These are phyloP conservation scores for Globia sparganii DNA, from an alignment of 2,888 invertebrate genomes.

Conservation along the genomic window DNA sequence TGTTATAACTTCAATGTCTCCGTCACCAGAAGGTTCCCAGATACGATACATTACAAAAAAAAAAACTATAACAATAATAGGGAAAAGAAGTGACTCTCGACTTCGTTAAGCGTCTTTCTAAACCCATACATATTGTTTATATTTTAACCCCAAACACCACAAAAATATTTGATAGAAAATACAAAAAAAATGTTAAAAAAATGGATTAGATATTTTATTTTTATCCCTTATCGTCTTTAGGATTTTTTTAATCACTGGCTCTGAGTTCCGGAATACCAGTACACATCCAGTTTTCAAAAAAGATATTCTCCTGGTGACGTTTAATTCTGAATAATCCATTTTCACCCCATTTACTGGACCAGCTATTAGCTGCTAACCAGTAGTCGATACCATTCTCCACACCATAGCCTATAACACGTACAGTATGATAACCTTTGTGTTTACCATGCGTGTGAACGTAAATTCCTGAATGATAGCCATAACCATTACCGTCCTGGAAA, in stretches of 20 bases:
- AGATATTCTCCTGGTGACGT: neutral
- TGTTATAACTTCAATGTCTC: no score
- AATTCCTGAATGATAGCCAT: constrained; percentile 32
- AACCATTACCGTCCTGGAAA: neutral
- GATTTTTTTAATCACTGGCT: neutral
- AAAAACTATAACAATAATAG: no score
- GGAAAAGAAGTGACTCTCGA: no score
- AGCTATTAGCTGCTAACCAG: constrained; percentile 54
- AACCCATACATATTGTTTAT: neutral
- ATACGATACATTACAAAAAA: no score
- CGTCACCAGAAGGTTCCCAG: no score
- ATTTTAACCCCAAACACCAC: neutral
- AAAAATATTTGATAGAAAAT: neutral
- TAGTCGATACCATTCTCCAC: constrained; percentile 36
- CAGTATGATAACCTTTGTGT: neutral
- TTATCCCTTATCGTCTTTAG: neutral
- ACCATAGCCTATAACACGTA: constrained; percentile 49
- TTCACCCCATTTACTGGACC: constrained; percentile 37
- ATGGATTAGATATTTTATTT: neutral
- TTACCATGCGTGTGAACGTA: constrained; percentile 23
- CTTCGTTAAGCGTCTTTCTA: no score
- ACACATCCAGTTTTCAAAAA: constrained; percentile 3
- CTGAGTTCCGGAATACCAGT: constrained; percentile 20
- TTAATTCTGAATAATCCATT: constrained; percentile 30
- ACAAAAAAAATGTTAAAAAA: neutral